Evolutionary conservation across 2,113 vertebrate species (phyloP), one percentile per base, ranked within the genome.

Genomic region (Gorilla gorilla): DNA sequence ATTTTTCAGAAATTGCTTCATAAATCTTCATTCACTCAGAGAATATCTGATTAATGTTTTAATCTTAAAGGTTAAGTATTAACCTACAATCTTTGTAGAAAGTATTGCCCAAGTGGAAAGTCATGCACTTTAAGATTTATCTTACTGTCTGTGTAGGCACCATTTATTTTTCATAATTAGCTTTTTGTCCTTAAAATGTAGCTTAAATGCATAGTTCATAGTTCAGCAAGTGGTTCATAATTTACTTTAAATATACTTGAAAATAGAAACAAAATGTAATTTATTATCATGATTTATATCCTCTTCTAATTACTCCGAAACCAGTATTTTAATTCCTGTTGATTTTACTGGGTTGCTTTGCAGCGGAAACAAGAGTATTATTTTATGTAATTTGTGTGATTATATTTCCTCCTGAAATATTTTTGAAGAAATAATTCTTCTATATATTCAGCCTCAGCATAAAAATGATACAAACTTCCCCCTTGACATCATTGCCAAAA

Each of bases 161-260:
- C 27, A 90, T 97, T 97, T 97, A 92, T 76, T 97, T 98, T 98
- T 98, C 92, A 50, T 96, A 98, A 98, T 98, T 92, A 95, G 72
- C 94, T 96, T 98, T 98, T 57, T 96, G 76, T 97, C 94, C 97
- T 97, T 97, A 98, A 97, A 96, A 89, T 97, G 64, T 95, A 52
- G n/a, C 94, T 98, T 89, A 68, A 97, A 83, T 83, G 20, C 93
- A 80, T 90, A 96, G 95, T 97, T 68, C 48, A n/a, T 81, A 84
- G 89, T 97, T 93, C 96, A 97, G 96, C 48, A 94, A 98, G 91
- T 96, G 50, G 80, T 87, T 73, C 94, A 86, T 97, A 89, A 98
- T 95, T 97, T 97, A 96, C 86, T 52, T 85, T 95, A 87, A 82
- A 52, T 52, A 97, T 80, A 94, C 93, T 93, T 93, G 84, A 97